These are phyloP conservation scores for Drosophila mauritiana DNA, from an alignment of 1,140 invertebrate species.

Conservation along the genomic window DNA sequence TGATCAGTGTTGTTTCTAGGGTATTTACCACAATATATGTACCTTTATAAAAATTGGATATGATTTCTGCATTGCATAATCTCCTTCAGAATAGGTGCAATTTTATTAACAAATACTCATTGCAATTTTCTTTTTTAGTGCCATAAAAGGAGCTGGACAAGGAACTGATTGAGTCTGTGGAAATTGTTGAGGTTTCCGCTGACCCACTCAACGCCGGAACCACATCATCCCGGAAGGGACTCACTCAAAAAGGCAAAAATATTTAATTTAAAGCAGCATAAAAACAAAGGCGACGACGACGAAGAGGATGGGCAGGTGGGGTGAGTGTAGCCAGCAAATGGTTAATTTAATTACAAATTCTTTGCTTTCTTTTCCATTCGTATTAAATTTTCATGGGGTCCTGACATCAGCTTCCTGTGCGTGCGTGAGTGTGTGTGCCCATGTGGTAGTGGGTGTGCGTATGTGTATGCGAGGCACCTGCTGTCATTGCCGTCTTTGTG, in stretches of 20 bases:
- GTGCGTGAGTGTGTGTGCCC: not conserved
- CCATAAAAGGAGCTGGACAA: slow-evolving; percentile 5
- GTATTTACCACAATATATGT: too few relatives aligned
- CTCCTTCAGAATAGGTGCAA: too few relatives aligned
- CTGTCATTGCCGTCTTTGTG: slow-evolving; percentile 67
- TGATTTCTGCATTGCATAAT: too few relatives aligned
- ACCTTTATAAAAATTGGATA: too few relatives aligned
- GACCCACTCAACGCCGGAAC: slow-evolving; percentile 41
- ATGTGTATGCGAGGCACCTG: slow-evolving; percentile 50
- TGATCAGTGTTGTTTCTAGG: not conserved
- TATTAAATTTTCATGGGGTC: slow-evolving; percentile 73
- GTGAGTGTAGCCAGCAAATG: slow-evolving; percentile 51
- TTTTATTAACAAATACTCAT: too few relatives aligned
- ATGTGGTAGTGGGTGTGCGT: slow-evolving; percentile 2
- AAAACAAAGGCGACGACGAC: slow-evolving; percentile 19
- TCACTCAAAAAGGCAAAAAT: slow-evolving; percentile 36
- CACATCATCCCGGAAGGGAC: slow-evolving; percentile 39
- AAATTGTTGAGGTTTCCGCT: slow-evolving; percentile 65
- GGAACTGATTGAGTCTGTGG: slow-evolving; percentile 66
- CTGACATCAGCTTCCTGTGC: slow-evolving; percentile 12
- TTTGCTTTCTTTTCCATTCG: slow-evolving; percentile 68
- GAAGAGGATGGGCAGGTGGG: too few relatives aligned
- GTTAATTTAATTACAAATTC: slow-evolving; percentile 83
- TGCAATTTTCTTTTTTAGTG: not conserved
- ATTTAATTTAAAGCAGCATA: slow-evolving; percentile 45